Percentiles rank a stretch among this genome's conserved stretches.
These are phyloP conservation scores for Peromyscus nudipes DNA, from an alignment of 2,797 vertebrate species.

Conservation along the genomic window DNA sequence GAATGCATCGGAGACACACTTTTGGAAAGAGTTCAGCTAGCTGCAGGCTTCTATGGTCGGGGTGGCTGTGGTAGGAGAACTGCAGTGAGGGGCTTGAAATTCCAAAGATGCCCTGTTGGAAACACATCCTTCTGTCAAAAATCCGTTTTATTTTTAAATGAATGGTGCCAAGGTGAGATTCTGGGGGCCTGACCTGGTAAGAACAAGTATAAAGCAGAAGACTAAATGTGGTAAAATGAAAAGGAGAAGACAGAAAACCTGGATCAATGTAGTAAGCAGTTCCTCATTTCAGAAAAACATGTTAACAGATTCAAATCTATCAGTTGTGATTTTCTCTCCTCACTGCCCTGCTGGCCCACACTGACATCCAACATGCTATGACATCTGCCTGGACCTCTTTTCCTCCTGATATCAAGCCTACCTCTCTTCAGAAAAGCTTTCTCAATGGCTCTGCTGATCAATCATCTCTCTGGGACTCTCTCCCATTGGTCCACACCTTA, in stretches of 20 bases:
- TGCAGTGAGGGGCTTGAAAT: neutral
- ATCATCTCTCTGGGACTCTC: neutral
- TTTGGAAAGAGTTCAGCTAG: neutral
- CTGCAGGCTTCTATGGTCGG: neutral
- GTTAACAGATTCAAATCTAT: neutral
- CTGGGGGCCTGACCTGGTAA: neutral
- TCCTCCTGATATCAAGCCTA: neutral
- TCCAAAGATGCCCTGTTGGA: neutral
- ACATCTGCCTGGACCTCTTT: neutral
- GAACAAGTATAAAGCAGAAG: neutral
- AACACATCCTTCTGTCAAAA: neutral
- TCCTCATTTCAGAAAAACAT: neutral
- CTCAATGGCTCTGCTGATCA: neutral
- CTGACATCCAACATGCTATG: neutral
- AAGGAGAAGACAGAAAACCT: neutral
- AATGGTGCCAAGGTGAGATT: neutral
- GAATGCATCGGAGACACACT: neutral
- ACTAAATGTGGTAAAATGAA: neutral
- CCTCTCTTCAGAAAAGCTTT: neutral
- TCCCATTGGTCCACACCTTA: fast-evolving
- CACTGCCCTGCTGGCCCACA: neutral
- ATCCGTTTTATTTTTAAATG: neutral
- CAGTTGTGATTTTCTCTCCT: neutral
- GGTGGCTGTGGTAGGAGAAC: neutral
- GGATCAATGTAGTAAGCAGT: neutral